A percentile compares a stretch with the other conserved stretches of the same genome.
phyloP scores from a whole-genome alignment of 2,888 invertebrate species.

The Schrankia costaestrigalis region DNA sequence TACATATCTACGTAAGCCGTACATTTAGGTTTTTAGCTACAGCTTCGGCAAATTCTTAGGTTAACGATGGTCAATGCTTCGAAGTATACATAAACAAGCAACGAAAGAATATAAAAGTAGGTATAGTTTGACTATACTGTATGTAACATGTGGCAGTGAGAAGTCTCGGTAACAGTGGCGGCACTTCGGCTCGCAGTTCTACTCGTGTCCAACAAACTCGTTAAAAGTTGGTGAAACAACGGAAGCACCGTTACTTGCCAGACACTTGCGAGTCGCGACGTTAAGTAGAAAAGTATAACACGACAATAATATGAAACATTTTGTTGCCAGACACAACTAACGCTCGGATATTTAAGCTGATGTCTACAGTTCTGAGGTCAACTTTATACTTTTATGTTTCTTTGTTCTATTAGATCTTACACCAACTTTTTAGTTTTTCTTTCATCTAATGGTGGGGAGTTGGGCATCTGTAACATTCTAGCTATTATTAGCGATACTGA shows the following conservation, averaged over 20 bases:
- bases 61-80: too few relatives aligned
- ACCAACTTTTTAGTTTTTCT: too few relatives aligned
- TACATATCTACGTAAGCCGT: too few relatives aligned
- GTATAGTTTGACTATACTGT: not conserved
- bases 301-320: constrained; percentile 69
- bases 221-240: constrained; percentile 78
- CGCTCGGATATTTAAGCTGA: constrained; percentile 57
- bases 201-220: constrained; percentile 77
- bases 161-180: constrained; percentile 45
- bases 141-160: constrained; percentile 49
- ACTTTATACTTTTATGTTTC: constrained; percentile 37
- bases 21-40: too few relatives aligned
- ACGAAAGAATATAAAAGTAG: not conserved
- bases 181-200: constrained; percentile 44
- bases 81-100: too few relatives aligned
- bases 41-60: too few relatives aligned
- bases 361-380: constrained; percentile 32
- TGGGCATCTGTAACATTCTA: too few relatives aligned
- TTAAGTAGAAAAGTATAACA: constrained; percentile 75
- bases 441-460: too few relatives aligned
- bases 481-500: too few relatives aligned
- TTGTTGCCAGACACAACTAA: constrained; percentile 57
- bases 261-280: constrained; percentile 72
- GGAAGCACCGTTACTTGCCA: constrained; percentile 62
- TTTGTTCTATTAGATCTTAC: too few relatives aligned